Base-by-base conservation (phyloP, 2,113 vertebrate species). In the Rhinoderma darwinii region DNA sequence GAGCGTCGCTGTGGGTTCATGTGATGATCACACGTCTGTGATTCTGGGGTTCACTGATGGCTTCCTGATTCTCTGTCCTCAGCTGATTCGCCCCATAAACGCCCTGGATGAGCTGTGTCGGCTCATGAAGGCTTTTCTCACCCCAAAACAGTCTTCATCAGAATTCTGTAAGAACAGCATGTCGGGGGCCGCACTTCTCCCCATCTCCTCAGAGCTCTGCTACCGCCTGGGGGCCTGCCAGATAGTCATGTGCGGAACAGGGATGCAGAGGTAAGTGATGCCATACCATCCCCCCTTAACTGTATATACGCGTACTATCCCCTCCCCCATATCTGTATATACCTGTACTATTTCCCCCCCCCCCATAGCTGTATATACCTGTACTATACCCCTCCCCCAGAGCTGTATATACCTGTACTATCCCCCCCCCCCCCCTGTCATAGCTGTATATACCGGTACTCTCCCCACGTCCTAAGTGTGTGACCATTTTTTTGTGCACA, bases 21-120 rank as follows among this genome's bases (percentile, higher is more conserved):
- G 47, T 32, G 25, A 27, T n/a, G n/a, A n/a, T n/a, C n/a, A n/a
- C n/a, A n/a, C n/a, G n/a, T n/a, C n/a, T n/a, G n/a, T n/a, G n/a
- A n/a, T n/a, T n/a, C n/a, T n/a, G n/a, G n/a, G n/a, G n/a, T n/a
- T 35, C 32, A 59, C 44, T 12, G 5, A 66, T 32, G 14, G 30
- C 14, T 82, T 0, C 1, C 79, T 39, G 30, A 27, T 27, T 20
- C 47, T 32, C 25, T 74, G 70, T 90, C 35, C 82, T 4, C 88
- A 99, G 98, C 95, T 99, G 47, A 96, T 99, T 84, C 96, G 98
- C 27, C 98, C 98, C 70, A 97, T 99, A 89, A 99, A 99, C 82
- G 97, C 98, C 0, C 93, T 99, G 95, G 98, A 99, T 0, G 97
- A 99, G 90, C 97, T 99, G 3, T 98, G 96, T 88, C 96, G 97